These are phyloP conservation scores for Nymphalis polychloros DNA, from an alignment of 2,888 invertebrate genomes.

Conservation along the genomic window DNA sequence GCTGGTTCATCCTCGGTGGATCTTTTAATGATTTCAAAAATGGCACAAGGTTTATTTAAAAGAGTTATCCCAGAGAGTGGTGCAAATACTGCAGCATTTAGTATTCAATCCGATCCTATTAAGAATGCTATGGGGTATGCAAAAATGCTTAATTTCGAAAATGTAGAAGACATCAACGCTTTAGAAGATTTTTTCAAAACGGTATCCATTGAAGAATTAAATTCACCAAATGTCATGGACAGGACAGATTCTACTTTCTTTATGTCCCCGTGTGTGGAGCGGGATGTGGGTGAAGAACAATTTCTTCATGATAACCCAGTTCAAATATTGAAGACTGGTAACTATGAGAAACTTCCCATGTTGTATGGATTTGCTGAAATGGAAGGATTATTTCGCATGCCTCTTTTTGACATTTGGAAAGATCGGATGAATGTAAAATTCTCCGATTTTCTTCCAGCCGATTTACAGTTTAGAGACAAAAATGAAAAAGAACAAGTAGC, in stretches of 20 bases:
- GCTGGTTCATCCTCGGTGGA: constrained; percentile 46
- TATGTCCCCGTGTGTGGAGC: constrained; percentile 47
- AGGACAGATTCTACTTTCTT: constrained; percentile 42
- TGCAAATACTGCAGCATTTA: constrained; percentile 38
- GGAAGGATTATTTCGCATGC: constrained; percentile 50
- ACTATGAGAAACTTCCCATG: constrained; percentile 49
- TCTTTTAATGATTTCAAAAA: constrained; percentile 45
- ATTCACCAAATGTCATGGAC: constrained; percentile 37
- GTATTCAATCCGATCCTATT: constrained; percentile 45
- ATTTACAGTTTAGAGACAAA: constrained; percentile 51
- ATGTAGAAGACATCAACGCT: constrained; percentile 47
- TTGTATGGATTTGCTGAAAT: constrained; percentile 52
- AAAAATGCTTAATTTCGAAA: constrained; percentile 42
- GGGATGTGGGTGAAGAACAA: constrained; percentile 39
- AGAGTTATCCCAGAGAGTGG: constrained; percentile 46
- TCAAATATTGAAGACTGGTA: constrained; percentile 47
- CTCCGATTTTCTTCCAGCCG: constrained; percentile 57
- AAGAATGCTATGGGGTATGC: constrained; percentile 45
- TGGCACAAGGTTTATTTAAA: constrained; percentile 42
- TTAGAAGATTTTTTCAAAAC: constrained; percentile 56
- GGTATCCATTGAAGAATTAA: constrained; percentile 45
- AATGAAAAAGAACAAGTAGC: constrained; percentile 50
- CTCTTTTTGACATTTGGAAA: constrained; percentile 48
- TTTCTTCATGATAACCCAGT: constrained; percentile 52
- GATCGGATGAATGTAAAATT: constrained; percentile 56